Base-by-base conservation (phyloP, 2,888 invertebrate genomes). In the Anthrax anthrax region DNA sequence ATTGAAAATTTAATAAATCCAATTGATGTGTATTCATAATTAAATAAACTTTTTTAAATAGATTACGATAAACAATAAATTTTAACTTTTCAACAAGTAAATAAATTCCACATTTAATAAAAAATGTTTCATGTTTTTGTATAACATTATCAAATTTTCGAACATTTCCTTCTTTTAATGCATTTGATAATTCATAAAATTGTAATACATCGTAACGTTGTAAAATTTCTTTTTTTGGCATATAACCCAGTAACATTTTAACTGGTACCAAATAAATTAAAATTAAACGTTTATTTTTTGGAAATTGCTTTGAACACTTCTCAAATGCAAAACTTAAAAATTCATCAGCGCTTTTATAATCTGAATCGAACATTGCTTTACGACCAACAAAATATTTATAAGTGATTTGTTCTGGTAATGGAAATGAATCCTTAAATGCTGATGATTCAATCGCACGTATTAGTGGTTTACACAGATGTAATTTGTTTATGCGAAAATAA, bases 311-410 rank as follows among this genome's bases (percentile, higher is more conserved):
- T 55, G 91, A 90, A 58, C 97, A 96, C 59, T 87, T 82, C 61
- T 84, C 79, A 65, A 97, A 97, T 1, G 97, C 95, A 67, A 83
- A 98, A 0, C 88, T 82, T 18, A 98, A 69, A 60, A 84, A 88
- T 61, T 90, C 85, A 64, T 97, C 94, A 18, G 97, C 97, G 67
- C 80, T 77, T 64, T 84, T 83, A 61, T 94, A 94, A 63, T 97
- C 91, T 46, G 92, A 92, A 67, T 98, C 97, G 64, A 97, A 98
- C 91, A 98, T 96, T 3, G 94, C 90, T 65, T 97, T 96, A 29
- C 96, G 76, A 0, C 97, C 97, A 17, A 95, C 90, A 70, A 92
- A 97, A 67, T 96, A 96, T 61, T 87, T 87, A 68, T 95, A 98
- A 0, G 97, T 97, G 46, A 98, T 89, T 62, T 89, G 85, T 62